These are phyloP conservation scores for Cossypha caffra DNA, from an alignment of 2,797 vertebrate species.

Conservation along the genomic window DNA sequence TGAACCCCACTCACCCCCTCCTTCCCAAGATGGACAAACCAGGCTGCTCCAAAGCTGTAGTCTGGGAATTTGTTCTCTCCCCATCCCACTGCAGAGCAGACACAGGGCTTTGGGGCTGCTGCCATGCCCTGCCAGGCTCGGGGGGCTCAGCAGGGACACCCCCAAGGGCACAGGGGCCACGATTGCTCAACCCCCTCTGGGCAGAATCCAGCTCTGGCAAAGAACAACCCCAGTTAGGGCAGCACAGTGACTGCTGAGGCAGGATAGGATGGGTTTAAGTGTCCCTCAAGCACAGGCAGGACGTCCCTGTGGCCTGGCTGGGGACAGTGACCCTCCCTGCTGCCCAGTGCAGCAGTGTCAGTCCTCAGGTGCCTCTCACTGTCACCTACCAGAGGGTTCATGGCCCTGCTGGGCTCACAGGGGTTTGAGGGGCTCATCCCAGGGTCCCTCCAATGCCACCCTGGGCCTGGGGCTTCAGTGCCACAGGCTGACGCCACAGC, in stretches of 20 bases:
- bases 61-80: not conserved
- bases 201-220: not conserved
- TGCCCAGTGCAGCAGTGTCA: rapidly evolving
- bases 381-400: not conserved
- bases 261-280: rapidly evolving
- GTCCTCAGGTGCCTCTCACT: rapidly evolving
- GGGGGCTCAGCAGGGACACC: not conserved
- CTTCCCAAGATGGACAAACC: rapidly evolving
- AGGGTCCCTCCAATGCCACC: not conserved
- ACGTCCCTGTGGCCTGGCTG: not conserved
- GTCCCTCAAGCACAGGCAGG: not conserved
- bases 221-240: not conserved
- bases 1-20: rapidly evolving
- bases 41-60: not conserved
- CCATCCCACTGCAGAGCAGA: rapidly evolving
- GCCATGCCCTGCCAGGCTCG: rapidly evolving
- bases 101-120: not conserved
- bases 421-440: rapidly evolving
- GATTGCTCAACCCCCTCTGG: rapidly evolving
- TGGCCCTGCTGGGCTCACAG: rapidly evolving
- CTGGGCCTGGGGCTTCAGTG: not conserved
- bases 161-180: rapidly evolving
- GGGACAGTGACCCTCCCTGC: not conserved
- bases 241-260: not conserved
- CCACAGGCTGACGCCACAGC: not conserved